phyloP scores from a whole-genome alignment of 2,888 invertebrate genomes.

The Lasioglossum malachurum region DNA sequence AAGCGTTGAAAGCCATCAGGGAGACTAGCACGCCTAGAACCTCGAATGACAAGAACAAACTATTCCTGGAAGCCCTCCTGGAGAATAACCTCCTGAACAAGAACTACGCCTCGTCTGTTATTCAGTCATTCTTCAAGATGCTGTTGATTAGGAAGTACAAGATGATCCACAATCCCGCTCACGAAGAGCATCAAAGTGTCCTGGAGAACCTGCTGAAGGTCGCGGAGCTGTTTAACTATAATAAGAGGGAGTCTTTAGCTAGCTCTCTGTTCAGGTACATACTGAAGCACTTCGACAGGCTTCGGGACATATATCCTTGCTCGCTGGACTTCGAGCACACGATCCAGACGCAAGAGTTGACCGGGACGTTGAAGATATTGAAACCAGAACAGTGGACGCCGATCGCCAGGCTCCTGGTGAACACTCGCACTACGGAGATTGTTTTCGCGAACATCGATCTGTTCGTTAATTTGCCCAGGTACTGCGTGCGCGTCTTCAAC shows the following conservation, averaged over 20 bases:
- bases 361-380: slow-evolving; percentile 40
- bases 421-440: slow-evolving; percentile 27
- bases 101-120: slow-evolving; percentile 55
- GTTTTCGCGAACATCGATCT: slow-evolving; percentile 65
- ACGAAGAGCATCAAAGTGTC: slow-evolving; percentile 60
- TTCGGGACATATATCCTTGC: slow-evolving; percentile 67
- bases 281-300: slow-evolving; percentile 46
- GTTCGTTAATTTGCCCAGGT: slow-evolving; percentile 61
- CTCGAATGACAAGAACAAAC: neutral
- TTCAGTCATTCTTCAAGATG: slow-evolving; percentile 75
- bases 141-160: slow-evolving; percentile 61
- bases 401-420: slow-evolving; percentile 65
- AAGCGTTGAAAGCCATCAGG: neutral
- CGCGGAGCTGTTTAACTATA: slow-evolving; percentile 62
- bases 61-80: too few species aligned
- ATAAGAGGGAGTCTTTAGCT: slow-evolving; percentile 49
- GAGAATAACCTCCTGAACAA: neutral
- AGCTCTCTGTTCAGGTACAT: slow-evolving; percentile 64
- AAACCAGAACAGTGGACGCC: slow-evolving; percentile 71
- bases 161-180: slow-evolving; percentile 60
- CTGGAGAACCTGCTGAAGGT: slow-evolving; percentile 56
- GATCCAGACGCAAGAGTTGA: slow-evolving; percentile 66
- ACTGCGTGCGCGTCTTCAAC: slow-evolving; percentile 69
- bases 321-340: slow-evolving; percentile 68
- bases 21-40: neutral